Evolutionary conservation across 2,113 vertebrate species (phyloP).

Genomic region (Anarhynchus alexandrinus): DNA sequence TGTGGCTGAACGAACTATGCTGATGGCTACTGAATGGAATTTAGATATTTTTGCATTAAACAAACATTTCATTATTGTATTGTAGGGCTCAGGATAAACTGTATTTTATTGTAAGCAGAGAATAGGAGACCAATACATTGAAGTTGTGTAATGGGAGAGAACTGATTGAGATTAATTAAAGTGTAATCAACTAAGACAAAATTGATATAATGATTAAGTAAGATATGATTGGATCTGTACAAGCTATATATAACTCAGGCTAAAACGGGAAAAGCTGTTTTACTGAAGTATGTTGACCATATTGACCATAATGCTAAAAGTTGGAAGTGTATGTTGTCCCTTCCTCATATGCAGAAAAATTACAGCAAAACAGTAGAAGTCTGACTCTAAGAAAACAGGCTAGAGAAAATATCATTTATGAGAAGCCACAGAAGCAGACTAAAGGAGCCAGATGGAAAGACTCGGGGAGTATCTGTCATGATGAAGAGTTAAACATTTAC

Average conservation of each 20-base stretch:
- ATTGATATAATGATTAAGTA: background rate
- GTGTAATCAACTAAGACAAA: background rate
- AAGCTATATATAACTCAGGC: background rate
- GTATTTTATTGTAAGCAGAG: background rate
- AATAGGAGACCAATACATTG: background rate
- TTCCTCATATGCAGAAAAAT: background rate
- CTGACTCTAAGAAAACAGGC: background rate
- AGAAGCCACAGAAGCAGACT: background rate
- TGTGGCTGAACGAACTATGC: background rate
- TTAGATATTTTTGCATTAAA: background rate
- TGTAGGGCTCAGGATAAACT: background rate
- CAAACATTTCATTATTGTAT: background rate
- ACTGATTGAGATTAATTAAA: background rate
- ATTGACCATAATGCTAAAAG: background rate
- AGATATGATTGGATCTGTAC: background rate
- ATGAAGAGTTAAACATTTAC: background rate
- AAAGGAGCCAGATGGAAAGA: background rate
- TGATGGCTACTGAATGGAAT: background rate
- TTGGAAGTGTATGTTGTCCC: background rate
- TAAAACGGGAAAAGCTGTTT: background rate
- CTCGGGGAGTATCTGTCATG: background rate
- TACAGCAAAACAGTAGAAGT: background rate
- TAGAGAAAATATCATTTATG: background rate
- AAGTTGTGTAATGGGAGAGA: background rate
- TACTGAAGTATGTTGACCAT: no score